These are phyloP conservation scores for Sebastes paucispinis DNA, from an alignment of 2,797 vertebrate species.

Conservation along the genomic window DNA sequence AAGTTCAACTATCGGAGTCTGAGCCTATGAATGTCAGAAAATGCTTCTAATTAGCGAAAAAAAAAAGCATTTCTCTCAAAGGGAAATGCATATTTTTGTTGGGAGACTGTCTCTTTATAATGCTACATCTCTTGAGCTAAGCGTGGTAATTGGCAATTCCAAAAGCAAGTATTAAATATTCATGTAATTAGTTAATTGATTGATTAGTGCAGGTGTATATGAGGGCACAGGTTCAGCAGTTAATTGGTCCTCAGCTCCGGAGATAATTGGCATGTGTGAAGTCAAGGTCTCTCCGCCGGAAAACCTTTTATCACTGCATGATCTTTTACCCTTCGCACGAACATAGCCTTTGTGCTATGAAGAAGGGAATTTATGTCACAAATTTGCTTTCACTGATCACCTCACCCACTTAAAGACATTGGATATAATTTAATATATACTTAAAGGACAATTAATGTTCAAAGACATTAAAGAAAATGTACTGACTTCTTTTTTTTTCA, in stretches of 20 bases:
- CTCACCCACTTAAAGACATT: background rate
- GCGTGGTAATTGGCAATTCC: slow-evolving; percentile 73
- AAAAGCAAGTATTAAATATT: slow-evolving; percentile 74
- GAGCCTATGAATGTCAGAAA: slow-evolving; percentile 47
- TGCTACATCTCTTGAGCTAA: slow-evolving; percentile 33
- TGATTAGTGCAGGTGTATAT: slow-evolving; percentile 76
- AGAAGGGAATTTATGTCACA: slow-evolving; percentile 29
- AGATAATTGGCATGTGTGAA: slow-evolving; percentile 77
- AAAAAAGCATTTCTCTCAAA: slow-evolving; percentile 20
- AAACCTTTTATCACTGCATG: slow-evolving; percentile 64
- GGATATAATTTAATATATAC: slow-evolving; percentile 23
- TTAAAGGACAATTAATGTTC: slow-evolving; percentile 34
- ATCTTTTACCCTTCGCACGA: slow-evolving; percentile 56
- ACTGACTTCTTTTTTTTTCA: background rate
- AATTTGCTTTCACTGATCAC: slow-evolving; percentile 44
- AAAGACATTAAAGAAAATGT: background rate
- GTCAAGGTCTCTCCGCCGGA: slow-evolving; percentile 48
- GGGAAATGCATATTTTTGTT: slow-evolving; percentile 42
- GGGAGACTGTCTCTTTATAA: slow-evolving; percentile 34
- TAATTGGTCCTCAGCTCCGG: slow-evolving; percentile 78
- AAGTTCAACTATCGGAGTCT: slow-evolving; percentile 48
- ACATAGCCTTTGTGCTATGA: slow-evolving; percentile 25
- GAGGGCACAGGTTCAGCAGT: slow-evolving; percentile 63
- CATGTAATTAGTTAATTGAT: slow-evolving; percentile 80
- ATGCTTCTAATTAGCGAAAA: slow-evolving; percentile 55